Base-by-base conservation (phyloP, 2,888 invertebrate species). In the Cosmopolites sordidus region DNA sequence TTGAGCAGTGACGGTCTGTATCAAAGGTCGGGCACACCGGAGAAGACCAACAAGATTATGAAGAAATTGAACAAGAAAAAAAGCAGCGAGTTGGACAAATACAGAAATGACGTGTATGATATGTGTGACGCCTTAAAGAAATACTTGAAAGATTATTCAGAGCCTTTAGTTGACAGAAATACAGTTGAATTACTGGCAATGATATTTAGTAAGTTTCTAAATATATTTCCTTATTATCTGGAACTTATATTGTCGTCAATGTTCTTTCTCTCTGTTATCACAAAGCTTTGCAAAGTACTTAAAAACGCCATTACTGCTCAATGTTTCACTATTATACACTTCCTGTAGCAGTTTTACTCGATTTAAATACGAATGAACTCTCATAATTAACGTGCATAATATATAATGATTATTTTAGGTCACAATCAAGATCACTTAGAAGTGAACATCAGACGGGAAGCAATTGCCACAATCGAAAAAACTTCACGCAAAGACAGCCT, bases 111-210 rank as follows among this genome's bases (percentile, higher is more conserved):
- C 70, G 86, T 94, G 53, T 90, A 94, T 72, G 94, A 94, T 45
- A 76, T 96, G 60, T 89, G 92, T 4, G 93, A 94, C 38, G 85
- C 92, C 8, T 76, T 96, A 56, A 95, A 95, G 75, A 79, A 91
- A 65, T 96, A 95, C 79, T 91, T 97, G 76, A 79, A 92, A 16
- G 95, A 96, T 72, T 78, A 95, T 58, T 86, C 87, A 67, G 88
- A 91, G 65, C 92, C 93, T 0, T 78, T 95, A 27, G 87, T 95
- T 67, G 92, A 94, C 1, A 86, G 82, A 70, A 78, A 78, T 38
- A 87, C 58, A 76, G 59, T 62, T 16, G 61, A 62, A 54, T 58
- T 58, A 52, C 55, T 58, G 16, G 47, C 37, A 43, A 58, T 56
- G 57, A 46, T 56, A 49, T 64, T 62, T 69, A 83, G 89, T 90